phyloP scores from a whole-genome alignment of 2,888 invertebrate genomes.

The Andrena marginata region DNA sequence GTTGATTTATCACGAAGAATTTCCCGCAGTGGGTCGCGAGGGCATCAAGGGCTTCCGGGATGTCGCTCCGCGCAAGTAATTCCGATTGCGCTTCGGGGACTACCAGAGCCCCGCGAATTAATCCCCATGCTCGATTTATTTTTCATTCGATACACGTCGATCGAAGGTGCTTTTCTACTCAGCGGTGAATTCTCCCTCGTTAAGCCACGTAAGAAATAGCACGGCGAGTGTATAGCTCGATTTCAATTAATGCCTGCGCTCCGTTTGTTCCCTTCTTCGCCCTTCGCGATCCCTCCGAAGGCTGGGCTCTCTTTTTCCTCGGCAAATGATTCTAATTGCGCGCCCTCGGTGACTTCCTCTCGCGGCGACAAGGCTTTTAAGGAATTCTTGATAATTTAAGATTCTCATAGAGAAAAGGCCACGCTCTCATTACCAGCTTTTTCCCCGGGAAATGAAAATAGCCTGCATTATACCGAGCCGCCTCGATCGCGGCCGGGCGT shows the following conservation, averaged over 20 bases:
- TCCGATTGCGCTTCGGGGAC: constrained; percentile 35
- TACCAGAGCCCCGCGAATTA: constrained; percentile 44
- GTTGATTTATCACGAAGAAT: constrained; percentile 27
- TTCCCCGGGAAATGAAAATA: constrained; percentile 51
- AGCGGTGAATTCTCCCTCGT: neutral
- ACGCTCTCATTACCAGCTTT: constrained; percentile 47
- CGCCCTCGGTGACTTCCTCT: neutral
- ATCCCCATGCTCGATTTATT: constrained; percentile 47
- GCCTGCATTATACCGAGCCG: constrained; percentile 32
- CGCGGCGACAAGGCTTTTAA: constrained; percentile 10
- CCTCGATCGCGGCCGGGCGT: constrained; percentile 10
- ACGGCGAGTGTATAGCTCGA: neutral
- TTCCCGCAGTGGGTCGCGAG: neutral
- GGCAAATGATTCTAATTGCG: constrained; percentile 44
- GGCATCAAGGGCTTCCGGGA: neutral
- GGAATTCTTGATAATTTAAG: constrained; percentile 36
- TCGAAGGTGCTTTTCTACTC: constrained; percentile 17
- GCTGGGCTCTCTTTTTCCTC: neutral
- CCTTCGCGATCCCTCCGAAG: neutral
- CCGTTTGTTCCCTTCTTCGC: neutral
- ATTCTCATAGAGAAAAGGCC: constrained; percentile 1
- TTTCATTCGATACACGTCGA: constrained; percentile 51
- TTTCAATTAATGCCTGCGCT: constrained; percentile 12
- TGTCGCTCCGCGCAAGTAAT: constrained; percentile 9
- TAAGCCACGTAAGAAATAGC: no score